A percentile compares a stretch with the other conserved stretches of the same genome.
These are phyloP conservation scores for Baronia brevicornis DNA, from an alignment of 2,888 invertebrate species.

Conservation along the genomic window DNA sequence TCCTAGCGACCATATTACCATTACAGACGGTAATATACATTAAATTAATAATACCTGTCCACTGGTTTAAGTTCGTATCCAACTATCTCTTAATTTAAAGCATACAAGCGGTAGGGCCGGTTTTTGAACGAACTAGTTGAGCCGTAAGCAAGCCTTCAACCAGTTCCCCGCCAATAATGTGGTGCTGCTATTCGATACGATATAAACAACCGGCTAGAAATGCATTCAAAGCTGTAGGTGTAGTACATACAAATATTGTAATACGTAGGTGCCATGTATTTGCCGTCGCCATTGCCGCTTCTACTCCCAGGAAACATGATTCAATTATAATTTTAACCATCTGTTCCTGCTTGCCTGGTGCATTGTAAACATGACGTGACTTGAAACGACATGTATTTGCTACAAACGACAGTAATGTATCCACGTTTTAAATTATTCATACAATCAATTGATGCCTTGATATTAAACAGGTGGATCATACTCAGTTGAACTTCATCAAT, in stretches of 20 bases:
- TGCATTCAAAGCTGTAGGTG: conserved; percentile 29
- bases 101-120: conserved; percentile 36
- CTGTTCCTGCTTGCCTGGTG: conserved; percentile 15
- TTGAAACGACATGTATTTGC: conserved; percentile 18
- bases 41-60: conserved; percentile 11
- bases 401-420: conserved; percentile 17
- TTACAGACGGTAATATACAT: conserved; percentile 11
- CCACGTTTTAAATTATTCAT: conserved; percentile 24
- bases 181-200: conserved; percentile 35
- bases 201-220: conserved; percentile 37
- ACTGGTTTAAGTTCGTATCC: conserved; percentile 24
- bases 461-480: conserved; percentile 6
- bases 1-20: conserved; percentile 6
- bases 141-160: conserved; percentile 21
- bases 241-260: conserved; percentile 19
- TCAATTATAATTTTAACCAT: conserved; percentile 20
- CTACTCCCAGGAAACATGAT: conserved; percentile 20
- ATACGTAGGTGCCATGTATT: conserved; percentile 18
- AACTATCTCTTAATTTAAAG: conserved; percentile 44
- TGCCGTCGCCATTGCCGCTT: conserved; percentile 14
- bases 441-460: conserved; percentile 12
- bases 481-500: background rate
- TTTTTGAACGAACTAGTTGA: conserved; percentile 32
- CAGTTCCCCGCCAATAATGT: conserved; percentile 41
- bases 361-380: conserved; percentile 20